A percentile compares a stretch with the other conserved stretches of the same genome.
Evolutionary conservation across 2,797 vertebrate species (phyloP).

Genomic region (Mionectes olivaceus): DNA sequence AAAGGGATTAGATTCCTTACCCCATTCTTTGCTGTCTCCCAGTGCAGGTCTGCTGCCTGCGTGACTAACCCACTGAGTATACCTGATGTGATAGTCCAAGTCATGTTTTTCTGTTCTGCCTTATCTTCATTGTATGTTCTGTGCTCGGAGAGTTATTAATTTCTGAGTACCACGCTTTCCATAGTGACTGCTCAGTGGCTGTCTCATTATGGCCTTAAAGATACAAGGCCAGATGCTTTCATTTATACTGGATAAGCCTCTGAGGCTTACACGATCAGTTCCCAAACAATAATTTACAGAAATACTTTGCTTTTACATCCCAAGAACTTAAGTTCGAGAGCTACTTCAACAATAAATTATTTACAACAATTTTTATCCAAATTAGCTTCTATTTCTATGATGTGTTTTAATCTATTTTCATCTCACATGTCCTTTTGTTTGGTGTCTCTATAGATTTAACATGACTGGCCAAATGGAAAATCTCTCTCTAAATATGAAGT

Average conservation of each 20-base stretch:
- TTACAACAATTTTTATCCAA: not conserved
- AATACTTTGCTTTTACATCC: not conserved
- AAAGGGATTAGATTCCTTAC: not conserved
- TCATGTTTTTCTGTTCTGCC: not conserved
- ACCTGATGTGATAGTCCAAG: not conserved
- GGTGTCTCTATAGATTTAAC: not conserved
- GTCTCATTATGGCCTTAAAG: conserved; percentile 18
- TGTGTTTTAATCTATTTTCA: not conserved
- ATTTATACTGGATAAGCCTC: conserved; percentile 13
- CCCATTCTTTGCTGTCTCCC: not conserved
- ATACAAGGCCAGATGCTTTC: conserved; percentile 12
- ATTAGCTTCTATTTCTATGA: not conserved
- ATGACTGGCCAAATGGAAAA: conserved; percentile 8
- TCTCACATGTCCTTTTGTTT: not conserved
- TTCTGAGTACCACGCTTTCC: conserved; percentile 10
- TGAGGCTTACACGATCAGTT: not conserved
- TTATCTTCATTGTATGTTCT: not conserved
- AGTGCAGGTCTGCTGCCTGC: not conserved
- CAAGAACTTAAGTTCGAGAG: not conserved
- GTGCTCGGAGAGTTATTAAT: not conserved
- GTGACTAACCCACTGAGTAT: not conserved
- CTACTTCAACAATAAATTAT: conserved; percentile 15
- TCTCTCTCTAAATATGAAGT: conserved; percentile 10
- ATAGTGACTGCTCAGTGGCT: not conserved
- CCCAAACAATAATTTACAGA: conserved; percentile 16